Evolutionary conservation across 2,797 vertebrate genomes (phyloP), one percentile per base, ranked within the genome.

Genomic region (Austrolebias charrua): DNA sequence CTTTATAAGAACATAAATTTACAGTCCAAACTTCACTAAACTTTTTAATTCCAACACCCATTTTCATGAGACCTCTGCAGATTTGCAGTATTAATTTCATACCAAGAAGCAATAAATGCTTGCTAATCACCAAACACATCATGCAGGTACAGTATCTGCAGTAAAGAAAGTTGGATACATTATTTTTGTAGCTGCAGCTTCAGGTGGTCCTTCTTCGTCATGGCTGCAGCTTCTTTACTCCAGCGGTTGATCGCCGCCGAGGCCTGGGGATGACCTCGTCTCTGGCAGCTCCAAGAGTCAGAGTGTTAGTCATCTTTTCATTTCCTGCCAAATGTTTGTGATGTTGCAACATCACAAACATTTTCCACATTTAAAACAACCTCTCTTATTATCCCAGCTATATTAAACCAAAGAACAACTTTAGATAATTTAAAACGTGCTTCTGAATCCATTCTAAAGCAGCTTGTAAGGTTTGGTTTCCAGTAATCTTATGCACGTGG

Each of bases 221-320:
- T 55, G 44, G 38, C 78, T 62, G 69, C 55, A 63, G 50, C 76
- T 56, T 60, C 43, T 55, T 24, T 48, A 73, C 53, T 24, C 63
- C 11, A 31, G 35, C 55, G 35, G 46, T 38, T 54, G 65, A 71
- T 59, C 19, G 53, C 61, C 44, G 46, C 11, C 4, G n/a, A 38
- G 29, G 43, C 45, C 40, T 6, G 50, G 51, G 35, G 52, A 51
- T 68, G 69, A 76, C 69, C 79, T 75, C 66, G 65, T 82, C 69
- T 64, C 63, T 59, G 66, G 11, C 66, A 48, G 69, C 71, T 61
- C 68, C 65, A 52, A 3, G 6, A 60, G 55, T 66, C 69, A 45
- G 63, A 62, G 38, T 56, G 53, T 66, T 76, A 67, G 67, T 69
- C 81, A 72, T 75, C 9, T 72, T 69, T 54, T 68, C 56, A 52